Evolutionary conservation across 1,140 invertebrate genomes (phyloP).

Genomic region (Venustaconcha ellipsiformis): DNA sequence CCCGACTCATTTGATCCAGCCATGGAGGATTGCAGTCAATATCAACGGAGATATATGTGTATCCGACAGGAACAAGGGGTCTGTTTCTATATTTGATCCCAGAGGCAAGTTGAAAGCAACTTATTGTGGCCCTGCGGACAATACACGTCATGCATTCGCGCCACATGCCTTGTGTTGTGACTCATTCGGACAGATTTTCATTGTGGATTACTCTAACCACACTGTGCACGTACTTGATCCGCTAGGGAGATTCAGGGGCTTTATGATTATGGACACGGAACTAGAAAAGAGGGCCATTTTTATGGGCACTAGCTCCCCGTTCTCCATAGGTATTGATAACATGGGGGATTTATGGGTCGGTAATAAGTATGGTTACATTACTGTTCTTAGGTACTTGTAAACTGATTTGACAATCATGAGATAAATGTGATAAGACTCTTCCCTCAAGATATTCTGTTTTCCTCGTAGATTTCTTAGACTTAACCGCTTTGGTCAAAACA

Average conservation of each 20-base stretch:
- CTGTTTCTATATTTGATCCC: conserved; percentile 18
- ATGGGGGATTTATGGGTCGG: conserved; percentile 28
- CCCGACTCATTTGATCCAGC: conserved; percentile 16
- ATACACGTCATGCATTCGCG: conserved; percentile 21
- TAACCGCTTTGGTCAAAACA: no score
- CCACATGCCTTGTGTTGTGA: conserved; percentile 28
- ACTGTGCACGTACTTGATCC: conserved; percentile 30
- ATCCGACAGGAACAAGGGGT: conserved; percentile 31
- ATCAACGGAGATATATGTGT: conserved; percentile 32
- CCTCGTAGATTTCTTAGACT: no score
- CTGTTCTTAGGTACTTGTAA: conserved; percentile 23
- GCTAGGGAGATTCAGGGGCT: conserved; percentile 25
- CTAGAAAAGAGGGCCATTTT: conserved; percentile 27
- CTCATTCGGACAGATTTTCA: conserved; percentile 25
- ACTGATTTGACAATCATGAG: no score
- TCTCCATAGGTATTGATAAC: conserved; percentile 28
- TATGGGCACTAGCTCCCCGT: conserved; percentile 33
- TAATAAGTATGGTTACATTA: conserved; percentile 31
- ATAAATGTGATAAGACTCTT: no score
- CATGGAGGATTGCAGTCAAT: conserved; percentile 29
- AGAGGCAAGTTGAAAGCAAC: conserved; percentile 19
- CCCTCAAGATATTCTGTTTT: no score
- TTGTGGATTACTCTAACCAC: conserved; percentile 29
- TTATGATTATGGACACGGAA: conserved; percentile 32
- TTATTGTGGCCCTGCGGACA: conserved; percentile 9